Conservation (phyloP, 2,888 invertebrate species). For the Noctuana brunneofusca region DNA sequence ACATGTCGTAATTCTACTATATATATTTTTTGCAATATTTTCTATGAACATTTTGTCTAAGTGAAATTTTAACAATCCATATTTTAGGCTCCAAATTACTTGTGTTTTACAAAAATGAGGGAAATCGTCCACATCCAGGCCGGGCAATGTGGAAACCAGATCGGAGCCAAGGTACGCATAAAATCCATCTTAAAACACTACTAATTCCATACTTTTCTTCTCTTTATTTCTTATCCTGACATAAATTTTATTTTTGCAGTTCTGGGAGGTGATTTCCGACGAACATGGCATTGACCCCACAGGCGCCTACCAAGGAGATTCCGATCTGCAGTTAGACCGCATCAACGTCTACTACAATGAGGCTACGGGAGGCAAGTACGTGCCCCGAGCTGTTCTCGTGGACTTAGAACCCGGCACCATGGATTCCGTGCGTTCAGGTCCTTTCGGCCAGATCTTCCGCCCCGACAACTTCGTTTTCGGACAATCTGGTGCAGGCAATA, state of each 20-base stretch:
- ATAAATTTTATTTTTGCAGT: conserved; percentile 50
- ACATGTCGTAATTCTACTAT: conserved; percentile 29
- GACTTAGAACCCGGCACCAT: conserved; percentile 77
- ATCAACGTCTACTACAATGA: conserved; percentile 91
- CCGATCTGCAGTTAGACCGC: conserved; percentile 88
- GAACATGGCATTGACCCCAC: conserved; percentile 70
- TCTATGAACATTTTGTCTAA: conserved; percentile 21
- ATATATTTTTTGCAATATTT: conserved; percentile 19
- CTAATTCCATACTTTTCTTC: background rate
- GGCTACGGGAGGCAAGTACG: conserved; percentile 79
- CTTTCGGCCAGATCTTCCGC: conserved; percentile 87
- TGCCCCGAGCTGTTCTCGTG: conserved; percentile 65
- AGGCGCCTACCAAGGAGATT: conserved; percentile 84
- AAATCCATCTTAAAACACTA: background rate
- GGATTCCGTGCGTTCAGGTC: conserved; percentile 87
- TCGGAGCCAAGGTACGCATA: conserved; percentile 88
- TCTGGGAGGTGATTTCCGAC: conserved; percentile 73
- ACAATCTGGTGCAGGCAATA: conserved; percentile 82
- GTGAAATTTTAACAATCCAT: conserved; percentile 38
- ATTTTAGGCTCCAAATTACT: conserved; percentile 40
- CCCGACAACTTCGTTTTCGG: conserved; percentile 89
- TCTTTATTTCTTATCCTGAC: background rate
- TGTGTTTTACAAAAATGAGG: conserved; percentile 83
- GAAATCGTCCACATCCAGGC: conserved; percentile 92
- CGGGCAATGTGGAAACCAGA: conserved; percentile 84